Percentiles rank a stretch among this genome's conserved stretches.
These are phyloP conservation scores for Coremacera marginata DNA, from an alignment of 2,888 invertebrate species.

Conservation along the genomic window DNA sequence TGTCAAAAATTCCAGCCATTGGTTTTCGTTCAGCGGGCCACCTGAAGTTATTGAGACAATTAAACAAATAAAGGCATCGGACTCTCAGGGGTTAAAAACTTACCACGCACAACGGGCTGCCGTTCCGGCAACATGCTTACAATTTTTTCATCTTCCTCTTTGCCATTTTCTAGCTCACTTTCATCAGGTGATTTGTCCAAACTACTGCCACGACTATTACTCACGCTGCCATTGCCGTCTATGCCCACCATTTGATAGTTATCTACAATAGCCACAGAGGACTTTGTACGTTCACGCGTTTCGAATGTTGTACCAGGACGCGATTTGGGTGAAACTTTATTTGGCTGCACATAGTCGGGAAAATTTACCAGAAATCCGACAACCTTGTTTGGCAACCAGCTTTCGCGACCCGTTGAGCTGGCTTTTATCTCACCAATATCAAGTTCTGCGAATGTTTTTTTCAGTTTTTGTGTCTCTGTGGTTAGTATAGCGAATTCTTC, in stretches of 20 bases:
- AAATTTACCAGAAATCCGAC: conserved; percentile 65
- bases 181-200: conserved; percentile 72
- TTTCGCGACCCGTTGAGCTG: conserved; percentile 57
- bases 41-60: conserved; percentile 66
- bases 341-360: conserved; percentile 65
- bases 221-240: conserved; percentile 55
- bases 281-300: conserved; percentile 46
- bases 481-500: conserved; percentile 80
- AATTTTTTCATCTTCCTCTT: conserved; percentile 61
- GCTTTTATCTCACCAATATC: conserved; percentile 74
- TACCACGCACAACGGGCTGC: conserved; percentile 58
- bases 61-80: not conserved
- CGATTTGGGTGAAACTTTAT: conserved; percentile 54
- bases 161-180: conserved; percentile 71
- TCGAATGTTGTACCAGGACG: conserved; percentile 50
- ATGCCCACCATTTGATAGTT: conserved; percentile 63
- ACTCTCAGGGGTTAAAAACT: conserved; percentile 20
- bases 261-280: conserved; percentile 53
- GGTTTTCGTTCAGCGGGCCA: conserved; percentile 78
- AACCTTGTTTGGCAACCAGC: conserved; percentile 66
- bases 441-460: conserved; percentile 88
- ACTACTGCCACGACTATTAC: conserved; percentile 58
- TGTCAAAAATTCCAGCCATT: conserved; percentile 87
- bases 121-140: conserved; percentile 62
- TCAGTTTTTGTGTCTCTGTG: conserved; percentile 78